A percentile compares a stretch with the other conserved stretches of the same genome.
phyloP scores from a whole-genome alignment of 2,797 vertebrate genomes.

The Phataginus tetradactyla region DNA sequence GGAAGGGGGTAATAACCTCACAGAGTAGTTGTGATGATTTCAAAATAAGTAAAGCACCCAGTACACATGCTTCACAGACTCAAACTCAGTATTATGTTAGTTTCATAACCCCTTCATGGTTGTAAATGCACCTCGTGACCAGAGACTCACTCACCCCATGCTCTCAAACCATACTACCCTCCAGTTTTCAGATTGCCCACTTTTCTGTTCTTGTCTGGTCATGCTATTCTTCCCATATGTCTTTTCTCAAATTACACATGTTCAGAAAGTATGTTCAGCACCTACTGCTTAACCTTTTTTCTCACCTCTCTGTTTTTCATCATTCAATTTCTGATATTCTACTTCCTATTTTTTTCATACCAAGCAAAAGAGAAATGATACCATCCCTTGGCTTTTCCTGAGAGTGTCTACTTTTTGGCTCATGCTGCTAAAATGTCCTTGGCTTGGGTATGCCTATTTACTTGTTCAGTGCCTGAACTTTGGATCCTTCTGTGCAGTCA shows the following conservation, averaged over 20 bases:
- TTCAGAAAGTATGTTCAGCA: background rate
- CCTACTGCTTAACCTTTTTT: background rate
- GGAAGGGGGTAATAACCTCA: background rate
- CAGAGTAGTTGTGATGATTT: background rate
- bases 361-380: slow-evolving; percentile 13
- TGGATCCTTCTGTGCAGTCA: slow-evolving; percentile 14
- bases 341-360: background rate
- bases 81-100: background rate
- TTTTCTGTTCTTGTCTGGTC: background rate
- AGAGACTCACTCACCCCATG: background rate
- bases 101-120: background rate
- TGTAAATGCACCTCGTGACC: background rate
- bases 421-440: slow-evolving; percentile 30
- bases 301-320: background rate
- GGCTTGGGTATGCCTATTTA: background rate
- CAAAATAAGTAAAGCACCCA: background rate
- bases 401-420: slow-evolving; percentile 8
- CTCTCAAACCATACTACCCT: background rate
- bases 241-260: background rate
- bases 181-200: background rate
- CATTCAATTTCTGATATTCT: slow-evolving; percentile 24
- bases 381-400: slow-evolving; percentile 30
- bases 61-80: background rate
- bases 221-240: background rate
- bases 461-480: slow-evolving; percentile 33